Base-by-base conservation (phyloP, 2,797 vertebrate species). In the Lithobates pipiens region DNA sequence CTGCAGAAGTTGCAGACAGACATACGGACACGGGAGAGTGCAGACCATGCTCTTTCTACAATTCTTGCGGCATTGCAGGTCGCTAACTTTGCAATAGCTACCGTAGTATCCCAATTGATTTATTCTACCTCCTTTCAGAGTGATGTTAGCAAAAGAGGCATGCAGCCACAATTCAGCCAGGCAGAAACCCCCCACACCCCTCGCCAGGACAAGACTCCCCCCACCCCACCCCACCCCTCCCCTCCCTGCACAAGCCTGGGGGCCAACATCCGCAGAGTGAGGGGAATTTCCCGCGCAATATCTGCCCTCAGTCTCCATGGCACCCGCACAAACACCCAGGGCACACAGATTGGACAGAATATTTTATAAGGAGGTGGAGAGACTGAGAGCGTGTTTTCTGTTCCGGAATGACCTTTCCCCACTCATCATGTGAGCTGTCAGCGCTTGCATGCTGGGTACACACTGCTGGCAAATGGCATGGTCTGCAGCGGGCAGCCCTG, bases 291-390 rank as follows among this genome's bases (percentile, higher is more conserved):
- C 85, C 84, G 78, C 78, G 84, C 84, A 86, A 81, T 75, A 86
- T 86, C 85, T 86, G 85, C 85, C 85, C 85, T 86, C 36, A 86
- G 85, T 86, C 85, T 86, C 85, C 85, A 86, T 86, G 85, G 85
- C 85, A 86, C 85, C 85, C 85, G 68, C 72, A 86, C 85, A 86
- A 77, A 82, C 85, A 82, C 80, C 74, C 75, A 16, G 50, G 50
- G 79, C 85, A 1, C 44, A 72, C 85, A 61, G 74, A 86, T 86
- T 86, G 85, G 85, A 71, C 25, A 75, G 74, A 65, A 67, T 82
- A 27, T 82, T 67, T 86, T 61, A 82, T 77, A 73, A 68, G 85
- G 54, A 75, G 85, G 85, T 71, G 85, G 85, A 74, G 85, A 73
- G 63, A 82, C 36, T 65, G n/a, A 11, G 23, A 65, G 25, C 69